A percentile compares a stretch with the other conserved stretches of the same genome.
Evolutionary conservation across 2,888 invertebrate species (phyloP).

Genomic region (Endotricha flammealis): DNA sequence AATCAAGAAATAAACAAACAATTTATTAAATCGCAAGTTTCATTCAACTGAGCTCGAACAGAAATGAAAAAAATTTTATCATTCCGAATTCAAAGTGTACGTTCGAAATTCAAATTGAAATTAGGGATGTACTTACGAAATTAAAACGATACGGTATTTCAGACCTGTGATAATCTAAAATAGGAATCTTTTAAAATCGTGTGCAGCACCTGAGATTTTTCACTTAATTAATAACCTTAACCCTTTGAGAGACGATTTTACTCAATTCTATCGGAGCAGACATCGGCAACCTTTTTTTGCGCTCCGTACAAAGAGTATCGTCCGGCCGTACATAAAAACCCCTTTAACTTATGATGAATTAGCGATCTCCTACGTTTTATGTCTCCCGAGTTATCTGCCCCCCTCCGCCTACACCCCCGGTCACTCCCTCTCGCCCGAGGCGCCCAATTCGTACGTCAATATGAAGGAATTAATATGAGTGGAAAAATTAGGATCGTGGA

Average conservation of each 20-base stretch:
- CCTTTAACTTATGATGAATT: conserved; percentile 79
- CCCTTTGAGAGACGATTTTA: conserved; percentile 50
- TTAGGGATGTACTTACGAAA: no score
- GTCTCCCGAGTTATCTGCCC: conserved; percentile 70
- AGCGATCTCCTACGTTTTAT: conserved; percentile 77
- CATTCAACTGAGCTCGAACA: no score
- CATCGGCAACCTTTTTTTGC: conserved; percentile 65
- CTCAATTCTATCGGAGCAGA: conserved; percentile 43
- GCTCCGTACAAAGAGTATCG: conserved; percentile 57
- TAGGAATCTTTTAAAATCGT: no score
- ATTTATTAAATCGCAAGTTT: no score
- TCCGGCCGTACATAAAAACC: conserved; percentile 71
- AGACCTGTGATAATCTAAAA: no score
- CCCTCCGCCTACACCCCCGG: conserved; percentile 34
- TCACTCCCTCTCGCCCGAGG: conserved; percentile 22
- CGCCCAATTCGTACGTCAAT: conserved; percentile 54
- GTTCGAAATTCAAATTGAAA: no score
- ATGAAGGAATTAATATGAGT: conserved; percentile 72
- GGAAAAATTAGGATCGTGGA: conserved; percentile 53
- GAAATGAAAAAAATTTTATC: no score
- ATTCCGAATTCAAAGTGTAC: no score
- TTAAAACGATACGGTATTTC: no score
- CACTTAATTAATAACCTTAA: conserved; percentile 67
- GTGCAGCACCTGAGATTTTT: conserved; percentile 27
- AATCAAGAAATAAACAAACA: no score